Percentiles rank a stretch among this genome's conserved stretches.
These are phyloP conservation scores for Melolontha melolontha DNA, from an alignment of 2,888 invertebrate species.

Conservation along the genomic window DNA sequence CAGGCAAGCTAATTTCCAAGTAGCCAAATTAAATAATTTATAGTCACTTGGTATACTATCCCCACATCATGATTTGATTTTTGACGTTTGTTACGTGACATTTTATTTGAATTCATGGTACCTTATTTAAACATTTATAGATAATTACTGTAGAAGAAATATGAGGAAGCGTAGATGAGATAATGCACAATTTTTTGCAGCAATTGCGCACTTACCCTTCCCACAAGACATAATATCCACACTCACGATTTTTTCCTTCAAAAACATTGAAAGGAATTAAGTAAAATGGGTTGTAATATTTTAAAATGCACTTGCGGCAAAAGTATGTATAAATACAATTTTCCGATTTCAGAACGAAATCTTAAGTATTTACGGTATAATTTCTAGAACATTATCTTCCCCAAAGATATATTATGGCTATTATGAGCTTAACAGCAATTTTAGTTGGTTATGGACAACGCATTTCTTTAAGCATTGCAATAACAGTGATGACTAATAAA, in stretches of 20 bases:
- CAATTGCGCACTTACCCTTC: too few relatives aligned
- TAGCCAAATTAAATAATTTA: too few relatives aligned
- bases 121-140: too few relatives aligned
- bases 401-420: constrained; percentile 14
- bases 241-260: not conserved
- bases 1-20: too few relatives aligned
- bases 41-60: too few relatives aligned
- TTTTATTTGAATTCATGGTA: too few relatives aligned
- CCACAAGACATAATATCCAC: too few relatives aligned
- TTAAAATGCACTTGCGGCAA: constrained; percentile 23
- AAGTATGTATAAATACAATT: not conserved
- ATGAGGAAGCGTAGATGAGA: too few relatives aligned
- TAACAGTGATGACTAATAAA: constrained; percentile 36
- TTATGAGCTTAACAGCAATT: constrained; percentile 15
- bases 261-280: not conserved
- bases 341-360: not conserved
- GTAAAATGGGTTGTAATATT: constrained; percentile 14
- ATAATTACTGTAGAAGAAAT: too few relatives aligned
- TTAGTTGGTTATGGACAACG: constrained; percentile 39
- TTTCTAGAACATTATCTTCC: constrained; percentile 26
- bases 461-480: constrained; percentile 35
- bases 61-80: too few relatives aligned
- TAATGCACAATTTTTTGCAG: too few relatives aligned
- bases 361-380: not conserved
- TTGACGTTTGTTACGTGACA: too few relatives aligned